Conservation (phyloP, 2,888 invertebrate species). For the Cinara cedri region DNA sequence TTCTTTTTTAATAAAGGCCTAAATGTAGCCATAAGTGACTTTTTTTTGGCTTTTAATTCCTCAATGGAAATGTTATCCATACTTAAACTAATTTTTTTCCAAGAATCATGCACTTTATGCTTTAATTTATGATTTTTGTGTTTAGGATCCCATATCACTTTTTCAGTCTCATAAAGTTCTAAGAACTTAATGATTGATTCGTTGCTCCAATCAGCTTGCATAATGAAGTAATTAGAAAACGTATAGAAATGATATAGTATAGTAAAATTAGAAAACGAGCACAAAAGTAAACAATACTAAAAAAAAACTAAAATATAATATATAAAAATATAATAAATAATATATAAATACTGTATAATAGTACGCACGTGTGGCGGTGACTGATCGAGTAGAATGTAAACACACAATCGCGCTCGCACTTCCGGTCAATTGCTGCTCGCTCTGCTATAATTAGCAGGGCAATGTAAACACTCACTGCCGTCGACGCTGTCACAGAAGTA, state of each 20-base stretch:
- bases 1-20: slow-evolving; percentile 22
- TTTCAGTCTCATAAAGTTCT: slow-evolving; percentile 21
- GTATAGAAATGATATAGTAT: no score
- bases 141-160: slow-evolving; percentile 14
- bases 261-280: no score
- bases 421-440: no score
- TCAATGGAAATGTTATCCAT: slow-evolving; percentile 13
- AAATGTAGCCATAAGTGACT: slow-evolving; percentile 26
- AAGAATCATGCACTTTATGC: slow-evolving; percentile 18
- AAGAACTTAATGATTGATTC: neutral
- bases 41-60: slow-evolving; percentile 29
- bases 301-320: no score
- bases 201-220: slow-evolving; percentile 26
- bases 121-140: slow-evolving; percentile 30
- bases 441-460: no score
- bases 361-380: neutral
- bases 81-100: slow-evolving; percentile 24
- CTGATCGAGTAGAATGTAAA: no score
- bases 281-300: neutral
- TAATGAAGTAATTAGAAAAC: neutral
- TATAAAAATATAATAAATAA: no score
- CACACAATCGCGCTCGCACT: no score
- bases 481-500: no score
- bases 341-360: no score
- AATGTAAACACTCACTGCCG: no score